phyloP scores from a whole-genome alignment of 2,888 invertebrate species.

The Drosophila incognita region DNA sequence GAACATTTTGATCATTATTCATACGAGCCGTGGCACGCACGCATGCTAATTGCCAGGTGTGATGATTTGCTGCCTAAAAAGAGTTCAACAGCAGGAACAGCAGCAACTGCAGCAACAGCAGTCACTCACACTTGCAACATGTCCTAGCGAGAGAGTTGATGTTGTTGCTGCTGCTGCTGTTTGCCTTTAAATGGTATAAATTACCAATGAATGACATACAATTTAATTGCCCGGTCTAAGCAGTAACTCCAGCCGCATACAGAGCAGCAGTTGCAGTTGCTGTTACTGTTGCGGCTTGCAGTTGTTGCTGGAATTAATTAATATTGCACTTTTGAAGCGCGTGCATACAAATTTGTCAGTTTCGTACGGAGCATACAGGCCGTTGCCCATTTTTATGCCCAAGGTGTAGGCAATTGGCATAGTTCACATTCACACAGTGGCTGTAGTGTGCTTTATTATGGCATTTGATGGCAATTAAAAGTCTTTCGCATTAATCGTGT shows the following conservation, averaged over 20 bases:
- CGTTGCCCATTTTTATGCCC: conserved; percentile 65
- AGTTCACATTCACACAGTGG: conserved; percentile 70
- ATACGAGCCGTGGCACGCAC: conserved; percentile 54
- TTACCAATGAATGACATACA: conserved; percentile 85
- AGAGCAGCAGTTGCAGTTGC: conserved; percentile 45
- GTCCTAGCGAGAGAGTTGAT: conserved; percentile 45
- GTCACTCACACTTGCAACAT: conserved; percentile 28
- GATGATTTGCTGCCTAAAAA: conserved; percentile 32
- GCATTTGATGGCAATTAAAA: conserved; percentile 77
- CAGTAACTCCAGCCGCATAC: conserved; percentile 66
- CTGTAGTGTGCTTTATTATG: conserved; percentile 49
- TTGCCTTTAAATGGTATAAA: conserved; percentile 83
- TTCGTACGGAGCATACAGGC: conserved; percentile 36
- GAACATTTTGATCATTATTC: conserved; percentile 49
- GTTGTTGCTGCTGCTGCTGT: conserved; percentile 29
- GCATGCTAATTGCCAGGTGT: conserved; percentile 68
- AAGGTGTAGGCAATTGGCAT: conserved; percentile 81
- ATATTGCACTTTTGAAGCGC: conserved; percentile 81
- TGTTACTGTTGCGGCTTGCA: conserved; percentile 49
- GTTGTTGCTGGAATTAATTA: conserved; percentile 81
- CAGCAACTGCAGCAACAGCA: neutral
- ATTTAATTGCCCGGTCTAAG: conserved; percentile 83
- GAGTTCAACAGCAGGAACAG: neutral
- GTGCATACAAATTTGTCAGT: conserved; percentile 84
- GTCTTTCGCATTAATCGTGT: conserved; percentile 69